phyloP scores from a whole-genome alignment of 30 jellyfish, hydroid and myxozoan species.

The Catostylus mosaicus region DNA sequence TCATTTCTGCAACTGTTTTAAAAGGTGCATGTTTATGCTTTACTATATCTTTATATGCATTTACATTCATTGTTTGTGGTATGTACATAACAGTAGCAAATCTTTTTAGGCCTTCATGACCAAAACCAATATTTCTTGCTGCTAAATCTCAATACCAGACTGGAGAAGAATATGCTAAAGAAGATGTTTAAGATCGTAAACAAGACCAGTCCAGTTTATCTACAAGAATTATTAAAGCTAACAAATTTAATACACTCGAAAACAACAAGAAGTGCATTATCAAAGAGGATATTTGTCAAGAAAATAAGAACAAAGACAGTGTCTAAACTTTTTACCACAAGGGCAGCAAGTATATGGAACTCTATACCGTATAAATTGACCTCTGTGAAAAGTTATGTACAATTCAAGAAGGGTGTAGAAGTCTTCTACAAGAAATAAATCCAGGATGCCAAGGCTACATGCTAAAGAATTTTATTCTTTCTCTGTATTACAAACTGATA shows the following conservation, averaged over 20 bases:
- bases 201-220: constrained; percentile 38
- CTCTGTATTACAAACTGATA: too few species aligned
- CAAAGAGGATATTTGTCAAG: background rate
- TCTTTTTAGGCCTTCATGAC: too few species aligned
- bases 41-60: too few species aligned
- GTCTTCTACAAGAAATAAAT: background rate
- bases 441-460: background rate
- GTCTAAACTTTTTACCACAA: constrained; percentile 22
- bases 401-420: background rate
- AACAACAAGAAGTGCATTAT: constrained; percentile 29
- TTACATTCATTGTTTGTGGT: too few species aligned
- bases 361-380: constrained; percentile 1
- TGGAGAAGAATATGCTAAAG: constrained; percentile 30
- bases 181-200: constrained; percentile 12
- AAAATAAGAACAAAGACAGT: constrained; percentile 14
- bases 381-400: background rate
- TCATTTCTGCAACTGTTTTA: too few species aligned
- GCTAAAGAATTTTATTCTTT: too few species aligned
- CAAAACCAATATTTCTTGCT: background rate
- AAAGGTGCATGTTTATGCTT: too few species aligned
- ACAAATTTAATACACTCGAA: constrained; percentile 33
- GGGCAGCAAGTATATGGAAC: constrained; percentile 10
- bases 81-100: too few species aligned
- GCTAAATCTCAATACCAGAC: constrained; percentile 16
- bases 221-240: constrained; percentile 33